A percentile compares a stretch with the other conserved stretches of the same genome.
Evolutionary conservation across 2,797 vertebrate species (phyloP).

Genomic region (Rhinichthys osculus): DNA sequence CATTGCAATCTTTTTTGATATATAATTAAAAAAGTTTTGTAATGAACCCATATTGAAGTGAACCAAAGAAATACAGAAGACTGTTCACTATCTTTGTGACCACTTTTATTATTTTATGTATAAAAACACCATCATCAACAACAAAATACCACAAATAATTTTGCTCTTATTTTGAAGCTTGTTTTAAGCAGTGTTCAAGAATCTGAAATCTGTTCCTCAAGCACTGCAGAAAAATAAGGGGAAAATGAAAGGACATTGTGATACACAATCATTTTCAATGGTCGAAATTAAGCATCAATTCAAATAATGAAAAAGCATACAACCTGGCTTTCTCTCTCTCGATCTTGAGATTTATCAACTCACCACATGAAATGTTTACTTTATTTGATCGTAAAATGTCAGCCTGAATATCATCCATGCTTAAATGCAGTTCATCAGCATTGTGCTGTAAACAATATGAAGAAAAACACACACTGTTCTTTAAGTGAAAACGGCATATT

Average conservation of each 20-base stretch:
- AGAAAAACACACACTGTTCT: constrained; percentile 2
- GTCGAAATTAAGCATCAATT: background rate
- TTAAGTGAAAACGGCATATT: background rate
- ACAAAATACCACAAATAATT: background rate
- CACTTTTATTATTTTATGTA: background rate
- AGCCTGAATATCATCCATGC: constrained; percentile 77
- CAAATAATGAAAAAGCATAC: background rate
- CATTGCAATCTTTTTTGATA: background rate
- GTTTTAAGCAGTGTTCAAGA: constrained; percentile 13
- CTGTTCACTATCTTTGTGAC: background rate
- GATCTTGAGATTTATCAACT: background rate
- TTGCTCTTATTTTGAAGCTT: background rate
- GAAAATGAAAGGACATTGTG: background rate
- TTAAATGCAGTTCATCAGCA: constrained; percentile 78
- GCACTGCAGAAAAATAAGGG: constrained; percentile 39
- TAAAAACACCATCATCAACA: background rate
- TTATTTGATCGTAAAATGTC: constrained; percentile 75
- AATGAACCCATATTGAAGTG: background rate
- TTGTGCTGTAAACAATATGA: constrained; percentile 70
- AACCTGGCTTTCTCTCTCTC: background rate
- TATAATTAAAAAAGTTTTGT: no score
- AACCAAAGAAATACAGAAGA: background rate
- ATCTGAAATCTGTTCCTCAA: constrained; percentile 29
- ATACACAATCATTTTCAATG: background rate
- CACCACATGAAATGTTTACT: constrained; percentile 67